Evolutionary conservation across 2,113 vertebrate genomes (phyloP).

Genomic region (Petaurus breviceps): DNA sequence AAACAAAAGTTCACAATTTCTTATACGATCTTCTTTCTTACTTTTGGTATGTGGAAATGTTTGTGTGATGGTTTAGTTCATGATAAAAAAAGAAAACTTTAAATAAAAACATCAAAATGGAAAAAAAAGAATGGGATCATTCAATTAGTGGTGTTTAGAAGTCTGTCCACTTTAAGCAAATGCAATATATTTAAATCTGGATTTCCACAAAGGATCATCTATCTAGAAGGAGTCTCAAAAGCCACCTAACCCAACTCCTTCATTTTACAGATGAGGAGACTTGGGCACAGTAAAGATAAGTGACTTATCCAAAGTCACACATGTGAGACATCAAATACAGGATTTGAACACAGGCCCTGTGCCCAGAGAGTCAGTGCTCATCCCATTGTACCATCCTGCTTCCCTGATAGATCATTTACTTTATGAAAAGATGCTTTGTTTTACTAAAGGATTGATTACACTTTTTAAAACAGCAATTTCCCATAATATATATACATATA

Average conservation of each 20-base stretch:
- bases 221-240: neutral
- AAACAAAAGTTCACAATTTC: neutral
- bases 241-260: neutral
- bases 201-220: neutral
- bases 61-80: neutral
- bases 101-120: neutral
- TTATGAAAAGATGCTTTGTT: conserved; percentile 8
- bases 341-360: conserved; percentile 2
- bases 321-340: neutral
- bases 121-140: neutral
- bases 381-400: neutral
- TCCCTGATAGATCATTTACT: conserved; percentile 12
- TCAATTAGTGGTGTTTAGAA: neutral
- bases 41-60: neutral
- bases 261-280: conserved; percentile 11
- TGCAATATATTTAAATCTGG: neutral
- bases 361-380: conserved; percentile 25
- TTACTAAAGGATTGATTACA: neutral
- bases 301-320: conserved; percentile 6
- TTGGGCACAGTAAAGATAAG: conserved; percentile 34
- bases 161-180: neutral
- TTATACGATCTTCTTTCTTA: neutral
- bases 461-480: conserved; percentile 35
- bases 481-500: neutral
- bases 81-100: neutral